Base-by-base conservation (phyloP, 2,113 vertebrate genomes). In the Pomatorhinus ruficollis region DNA sequence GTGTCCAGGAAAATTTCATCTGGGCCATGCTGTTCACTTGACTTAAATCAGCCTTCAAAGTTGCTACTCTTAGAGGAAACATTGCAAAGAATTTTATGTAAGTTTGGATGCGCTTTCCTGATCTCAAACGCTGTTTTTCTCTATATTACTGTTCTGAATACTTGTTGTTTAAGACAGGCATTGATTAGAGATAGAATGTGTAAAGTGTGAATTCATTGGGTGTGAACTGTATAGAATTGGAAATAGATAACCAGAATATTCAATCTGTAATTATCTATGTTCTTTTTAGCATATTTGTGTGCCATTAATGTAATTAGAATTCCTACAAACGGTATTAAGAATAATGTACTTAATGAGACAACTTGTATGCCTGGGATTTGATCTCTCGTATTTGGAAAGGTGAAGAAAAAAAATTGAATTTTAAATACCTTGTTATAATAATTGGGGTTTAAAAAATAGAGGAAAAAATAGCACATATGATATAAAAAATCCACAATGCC, bases 141-240 rank as follows among this genome's bases (percentile, higher is more conserved):
- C 14, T 39, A 1, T 39, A 49, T 54, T 79, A 71, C 24, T n/a
- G 2, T 74, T 79, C 44, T 47, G 39, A 56, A n/a, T 40, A 44
- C 31, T 40, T 0, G 0, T 17, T 71, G 3, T 52, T 89, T 52
- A 68, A 24, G 40, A 68, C 12, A 68, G 6, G 5, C 59, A 87
- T 30, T 63, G 39, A 66, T 63, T 82, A 75, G 27, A 44, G 30
- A 71, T 3, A 37, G 7, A 37, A 12, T 19, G 10, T 59, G 35
- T 25, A 19, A 87, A 64, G 9, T 30, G 42, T 69, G 17, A 77
- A 80, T 83, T 69, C 19, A 47, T 13, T 57, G 31, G 33, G 24
- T 23, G 52, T 82, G 25, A 90, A 40, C 45, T 57, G 60, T 10
- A 86, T 3, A 77, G 64, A 89, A 87, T 5, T 54, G 17, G 54